These are phyloP conservation scores for Oscheius onirici DNA, from an alignment of 2,888 invertebrate species.

Conservation along the genomic window DNA sequence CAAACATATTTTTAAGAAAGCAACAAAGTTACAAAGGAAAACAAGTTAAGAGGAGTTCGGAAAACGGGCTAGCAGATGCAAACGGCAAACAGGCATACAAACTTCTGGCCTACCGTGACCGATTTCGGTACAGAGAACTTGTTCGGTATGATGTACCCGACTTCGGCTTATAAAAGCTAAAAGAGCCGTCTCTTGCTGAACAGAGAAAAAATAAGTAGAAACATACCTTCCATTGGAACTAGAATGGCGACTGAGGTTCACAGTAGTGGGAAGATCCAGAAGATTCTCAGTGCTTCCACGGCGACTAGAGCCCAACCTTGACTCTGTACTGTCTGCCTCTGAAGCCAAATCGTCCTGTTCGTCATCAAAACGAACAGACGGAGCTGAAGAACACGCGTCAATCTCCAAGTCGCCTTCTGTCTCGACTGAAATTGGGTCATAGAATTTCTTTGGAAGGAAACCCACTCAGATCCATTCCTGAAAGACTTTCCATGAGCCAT, in stretches of 20 bases:
- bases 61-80: conserved; percentile 9
- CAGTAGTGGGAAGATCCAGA: conserved; percentile 16
- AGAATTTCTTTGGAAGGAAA: neutral
- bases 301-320: conserved; percentile 30
- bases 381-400: conserved; percentile 34
- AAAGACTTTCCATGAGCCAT: conserved; percentile 56
- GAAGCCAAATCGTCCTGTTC: conserved; percentile 30
- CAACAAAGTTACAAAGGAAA: neutral
- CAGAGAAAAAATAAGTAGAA: neutral
- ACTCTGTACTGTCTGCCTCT: conserved; percentile 35
- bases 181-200: neutral
- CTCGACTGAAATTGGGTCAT: conserved; percentile 40
- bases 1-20: neutral
- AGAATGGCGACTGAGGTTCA: conserved; percentile 31
- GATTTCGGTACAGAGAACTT: conserved; percentile 18
- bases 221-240: conserved; percentile 34
- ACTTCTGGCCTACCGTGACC: conserved; percentile 15
- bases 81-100: neutral
- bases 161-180: conserved; percentile 14
- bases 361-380: conserved; percentile 40
- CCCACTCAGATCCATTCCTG: conserved; percentile 57
- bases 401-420: conserved; percentile 51
- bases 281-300: conserved; percentile 33
- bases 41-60: neutral
- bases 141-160: conserved; percentile 16